Evolutionary conservation across 2,113 vertebrate species (phyloP).

Genomic region (Callopanchax toddi): DNA sequence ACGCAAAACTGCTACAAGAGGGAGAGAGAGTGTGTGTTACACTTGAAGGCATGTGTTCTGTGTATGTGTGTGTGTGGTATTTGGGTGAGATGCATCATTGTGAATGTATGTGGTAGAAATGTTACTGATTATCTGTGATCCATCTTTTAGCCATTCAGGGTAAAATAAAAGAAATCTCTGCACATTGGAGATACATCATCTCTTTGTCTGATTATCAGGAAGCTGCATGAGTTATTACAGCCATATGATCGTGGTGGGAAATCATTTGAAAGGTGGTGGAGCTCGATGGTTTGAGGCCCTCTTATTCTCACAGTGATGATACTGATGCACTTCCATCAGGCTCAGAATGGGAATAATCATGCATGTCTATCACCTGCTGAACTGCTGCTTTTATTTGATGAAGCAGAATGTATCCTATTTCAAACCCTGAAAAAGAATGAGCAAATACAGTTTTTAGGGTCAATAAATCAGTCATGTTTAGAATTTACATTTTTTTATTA

Average conservation of each 20-base stretch:
- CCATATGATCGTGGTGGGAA: constrained; percentile 27
- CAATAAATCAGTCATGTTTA: neutral
- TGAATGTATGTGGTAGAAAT: constrained; percentile 27
- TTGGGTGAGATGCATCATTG: constrained; percentile 33
- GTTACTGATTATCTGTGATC: constrained; percentile 15
- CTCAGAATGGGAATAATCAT: neutral
- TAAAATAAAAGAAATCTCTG: constrained; percentile 24
- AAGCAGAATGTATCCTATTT: constrained; percentile 1
- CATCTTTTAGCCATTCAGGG: constrained; percentile 17
- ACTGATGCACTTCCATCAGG: neutral
- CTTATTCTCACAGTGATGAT: constrained; percentile 3
- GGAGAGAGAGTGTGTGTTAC: constrained; percentile 27
- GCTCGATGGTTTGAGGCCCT: neutral
- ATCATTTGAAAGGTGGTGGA: constrained; percentile 8
- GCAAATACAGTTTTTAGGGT: neutral
- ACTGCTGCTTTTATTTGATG: neutral
- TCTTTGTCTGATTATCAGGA: constrained; percentile 3
- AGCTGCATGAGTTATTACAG: constrained; percentile 20
- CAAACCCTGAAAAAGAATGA: neutral
- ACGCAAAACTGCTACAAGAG: constrained; percentile 77
- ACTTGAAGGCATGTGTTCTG: constrained; percentile 31
- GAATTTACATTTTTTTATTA: too few species aligned
- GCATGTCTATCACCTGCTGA: neutral
- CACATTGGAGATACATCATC: constrained; percentile 10
- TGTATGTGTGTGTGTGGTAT: constrained; percentile 10